These are phyloP conservation scores for Xenopus laevis DNA, from an alignment of 2,113 vertebrate species.

Conservation along the genomic window DNA sequence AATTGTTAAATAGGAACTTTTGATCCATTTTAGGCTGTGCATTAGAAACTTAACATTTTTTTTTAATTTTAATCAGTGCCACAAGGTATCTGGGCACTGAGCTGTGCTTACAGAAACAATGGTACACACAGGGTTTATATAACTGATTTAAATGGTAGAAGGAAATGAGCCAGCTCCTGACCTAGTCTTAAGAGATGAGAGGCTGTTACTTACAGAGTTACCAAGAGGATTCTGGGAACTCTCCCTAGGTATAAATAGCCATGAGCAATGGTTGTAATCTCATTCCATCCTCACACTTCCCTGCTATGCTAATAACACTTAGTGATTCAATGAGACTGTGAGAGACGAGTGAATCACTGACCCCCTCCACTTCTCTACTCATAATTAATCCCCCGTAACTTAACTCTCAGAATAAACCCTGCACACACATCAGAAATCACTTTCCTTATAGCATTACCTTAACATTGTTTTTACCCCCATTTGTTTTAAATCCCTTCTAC, in stretches of 20 bases:
- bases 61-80: no score
- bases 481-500: not conserved
- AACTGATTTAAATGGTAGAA: no score
- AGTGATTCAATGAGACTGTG: constrained; percentile 33
- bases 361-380: constrained; percentile 10
- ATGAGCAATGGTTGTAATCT: constrained; percentile 27
- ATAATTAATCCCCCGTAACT: not conserved
- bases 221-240: constrained; percentile 28
- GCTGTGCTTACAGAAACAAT: no score
- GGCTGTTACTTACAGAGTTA: constrained; percentile 12
- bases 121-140: no score
- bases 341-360: constrained; percentile 28
- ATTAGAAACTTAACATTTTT: no score
- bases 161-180: not conserved
- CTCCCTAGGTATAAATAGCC: constrained; percentile 31
- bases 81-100: no score
- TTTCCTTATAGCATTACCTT: not conserved
- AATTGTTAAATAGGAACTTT: no score
- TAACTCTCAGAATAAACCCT: not conserved
- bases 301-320: constrained; percentile 34
- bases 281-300: constrained; percentile 38
- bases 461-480: not conserved
- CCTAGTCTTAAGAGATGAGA: not conserved
- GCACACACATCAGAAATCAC: not conserved
- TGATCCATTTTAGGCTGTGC: no score